Percentiles rank a stretch among this genome's conserved stretches.
Evolutionary conservation across 2,797 vertebrate species (phyloP).

Genomic region (Serranus cabrilla): DNA sequence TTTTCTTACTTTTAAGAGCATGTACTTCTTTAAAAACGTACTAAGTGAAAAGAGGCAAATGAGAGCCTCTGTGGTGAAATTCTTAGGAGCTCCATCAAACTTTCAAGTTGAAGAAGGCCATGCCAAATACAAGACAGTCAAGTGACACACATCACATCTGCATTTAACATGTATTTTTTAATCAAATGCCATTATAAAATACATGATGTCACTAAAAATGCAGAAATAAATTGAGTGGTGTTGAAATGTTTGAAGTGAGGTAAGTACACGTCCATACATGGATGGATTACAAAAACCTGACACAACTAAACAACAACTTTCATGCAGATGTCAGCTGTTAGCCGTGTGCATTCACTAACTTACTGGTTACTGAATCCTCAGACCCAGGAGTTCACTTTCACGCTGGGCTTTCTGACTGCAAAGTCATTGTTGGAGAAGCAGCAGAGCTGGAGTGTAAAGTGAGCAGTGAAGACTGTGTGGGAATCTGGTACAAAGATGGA

Average conservation of each 20-base stretch:
- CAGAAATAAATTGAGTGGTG: conserved; percentile 22
- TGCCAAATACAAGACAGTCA: conserved; percentile 23
- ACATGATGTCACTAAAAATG: conserved; percentile 40
- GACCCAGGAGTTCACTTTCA: conserved; percentile 87
- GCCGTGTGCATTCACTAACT: conserved; percentile 39
- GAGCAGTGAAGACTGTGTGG: conserved; percentile 84
- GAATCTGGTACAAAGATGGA: conserved; percentile 93
- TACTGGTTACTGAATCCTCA: conserved; percentile 72
- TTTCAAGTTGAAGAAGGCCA: conserved; percentile 30
- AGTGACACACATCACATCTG: conserved; percentile 26
- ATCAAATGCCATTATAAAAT: conserved; percentile 37
- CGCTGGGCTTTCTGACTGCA: conserved; percentile 86
- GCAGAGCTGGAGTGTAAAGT: conserved; percentile 89
- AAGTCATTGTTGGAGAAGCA: conserved; percentile 85
- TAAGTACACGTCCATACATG: conserved; percentile 54
- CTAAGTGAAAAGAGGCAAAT: conserved; percentile 34
- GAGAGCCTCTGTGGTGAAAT: conserved; percentile 14
- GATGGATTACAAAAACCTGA: conserved; percentile 33
- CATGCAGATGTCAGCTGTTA: background rate
- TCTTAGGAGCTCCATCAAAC: conserved; percentile 28
- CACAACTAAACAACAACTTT: conserved; percentile 4
- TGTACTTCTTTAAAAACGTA: conserved; percentile 29
- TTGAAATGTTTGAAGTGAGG: conserved; percentile 29
- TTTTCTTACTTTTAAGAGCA: conserved; percentile 14
- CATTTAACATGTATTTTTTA: conserved; percentile 56